Percentiles rank a stretch among this genome's conserved stretches.
phyloP scores from a whole-genome alignment of 2,888 invertebrate species.

The Phengaris arion region DNA sequence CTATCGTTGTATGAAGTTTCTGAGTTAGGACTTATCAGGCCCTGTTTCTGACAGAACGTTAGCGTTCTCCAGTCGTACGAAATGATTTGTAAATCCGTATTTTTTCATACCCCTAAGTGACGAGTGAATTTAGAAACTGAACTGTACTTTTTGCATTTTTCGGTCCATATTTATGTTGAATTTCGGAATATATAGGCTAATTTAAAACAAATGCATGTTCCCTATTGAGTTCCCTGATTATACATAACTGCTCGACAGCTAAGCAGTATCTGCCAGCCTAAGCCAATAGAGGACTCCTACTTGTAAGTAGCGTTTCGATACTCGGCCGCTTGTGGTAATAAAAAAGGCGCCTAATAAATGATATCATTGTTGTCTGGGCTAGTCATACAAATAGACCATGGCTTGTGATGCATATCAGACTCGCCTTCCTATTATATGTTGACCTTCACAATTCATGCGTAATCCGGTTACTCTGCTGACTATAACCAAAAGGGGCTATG shows the following conservation, averaged over 20 bases:
- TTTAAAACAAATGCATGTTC: too few species aligned
- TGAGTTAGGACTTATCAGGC: not conserved
- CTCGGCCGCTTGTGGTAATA: not conserved
- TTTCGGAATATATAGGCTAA: too few species aligned
- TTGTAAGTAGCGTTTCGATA: too few species aligned
- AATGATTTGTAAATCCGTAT: too few species aligned
- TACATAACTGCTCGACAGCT: too few species aligned
- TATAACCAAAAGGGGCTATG: not conserved
- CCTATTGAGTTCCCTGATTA: too few species aligned
- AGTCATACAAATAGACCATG: not conserved
- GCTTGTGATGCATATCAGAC: not conserved
- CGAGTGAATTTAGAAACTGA: too few species aligned
- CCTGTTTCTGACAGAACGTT: slow-evolving; percentile 5
- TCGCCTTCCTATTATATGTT: not conserved
- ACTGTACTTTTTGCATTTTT: too few species aligned
- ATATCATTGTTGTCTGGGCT: not conserved
- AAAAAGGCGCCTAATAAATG: not conserved
- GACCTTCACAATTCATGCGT: not conserved
- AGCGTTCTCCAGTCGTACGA: not conserved
- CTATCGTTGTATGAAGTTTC: not conserved
- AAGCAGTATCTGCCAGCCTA: too few species aligned
- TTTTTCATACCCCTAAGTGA: too few species aligned
- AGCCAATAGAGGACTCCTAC: too few species aligned
- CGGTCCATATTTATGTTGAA: too few species aligned
- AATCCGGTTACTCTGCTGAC: not conserved